Evolutionary conservation across 2,113 vertebrate genomes (phyloP), one percentile per base, ranked within the genome.

Genomic region (Macquaria australasica): DNA sequence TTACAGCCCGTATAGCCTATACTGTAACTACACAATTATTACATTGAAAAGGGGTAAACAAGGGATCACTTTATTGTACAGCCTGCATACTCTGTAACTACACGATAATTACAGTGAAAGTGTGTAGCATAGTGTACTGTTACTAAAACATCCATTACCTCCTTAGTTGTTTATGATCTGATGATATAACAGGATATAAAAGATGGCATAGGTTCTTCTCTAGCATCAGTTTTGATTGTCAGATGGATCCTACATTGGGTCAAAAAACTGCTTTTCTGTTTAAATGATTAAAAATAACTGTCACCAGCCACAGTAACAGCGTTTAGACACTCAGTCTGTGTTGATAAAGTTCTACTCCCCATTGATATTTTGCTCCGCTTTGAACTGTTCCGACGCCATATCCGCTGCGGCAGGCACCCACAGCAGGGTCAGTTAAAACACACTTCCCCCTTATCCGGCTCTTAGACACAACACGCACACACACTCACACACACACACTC

Each of bases 391-490:
- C 80, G 71, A 1, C 0, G 4, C 60, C 5, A 43, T 82, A 86
- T 91, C 92, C 80, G 83, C 79, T 78, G 62, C 83, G 74, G 79
- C 89, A 37, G 81, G 75, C 81, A 14, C 53, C 62, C 89, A 53
- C 91, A 88, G 90, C 85, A 41, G 89, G 87, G 67, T 86, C 87
- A 67, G 63, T 48, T 16, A 67, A 86, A 85, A 86, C 84, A 87
- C 83, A 82, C 88, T 87, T 67, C 77, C 81, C 20, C 51, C 55
- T 81, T 77, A 87, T 89, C 77, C 77, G 64, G 81, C 81, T 73
- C 75, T 67, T 39, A 41, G 73, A 63, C 59, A 16, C 66, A 69
- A 51, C 79, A 73, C 82, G 62, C 79, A 15, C 80, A 55, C 76
- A 60, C 70, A 69, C 73, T 18, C 85, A 76, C 31, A 75, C 74